Base-by-base conservation (phyloP, 2,797 vertebrate genomes). In the Fundulus diaphanus region DNA sequence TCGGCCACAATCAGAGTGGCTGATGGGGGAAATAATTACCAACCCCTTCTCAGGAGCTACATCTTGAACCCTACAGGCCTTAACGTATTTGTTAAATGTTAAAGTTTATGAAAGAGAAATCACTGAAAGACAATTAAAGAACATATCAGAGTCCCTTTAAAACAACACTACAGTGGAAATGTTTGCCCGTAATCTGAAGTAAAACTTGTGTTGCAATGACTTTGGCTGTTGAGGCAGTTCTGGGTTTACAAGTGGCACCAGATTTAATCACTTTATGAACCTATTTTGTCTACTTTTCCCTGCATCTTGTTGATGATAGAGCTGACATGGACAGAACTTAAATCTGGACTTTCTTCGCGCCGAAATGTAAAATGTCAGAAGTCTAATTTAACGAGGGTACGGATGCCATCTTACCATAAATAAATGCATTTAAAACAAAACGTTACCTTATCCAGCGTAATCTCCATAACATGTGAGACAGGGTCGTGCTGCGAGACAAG, bases 381-480 rank as follows among this genome's bases (percentile, higher is more conserved):
- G 8, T n/a, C n/a, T n/a, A n/a, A n/a, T 5, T 33, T 2, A 31
- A 22, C 22, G 33, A 22, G 29, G 9, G 11, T 22, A 9, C 11
- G 31, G n/a, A 46, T 12, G 8, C 5, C 7, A 13, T 3, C 16
- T 48, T 16, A 5, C 33, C 70, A 69, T 8, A 51, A 6, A 27
- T 1, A 35, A 74, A 74, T 0, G n/a, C n/a, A n/a, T n/a, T n/a
- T 11, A 5, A 31, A 42, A 48, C 3, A 3, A 66, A n/a, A 42
- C 8, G 24, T 68, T 91, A 99, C 98, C 97, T 97, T 96, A 80
- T 96, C 97, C 91, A 99, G 73, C 77, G 97, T 96, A 79, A 99
- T 97, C 77, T 98, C 97, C 97, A 99, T 98, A 74, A 98, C 96
- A 91, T 98, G 97, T 7, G 96, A 96, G 85, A 97, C 93, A 3